Percentiles rank a stretch among this genome's conserved stretches.
Evolutionary conservation across 92 coral and sea anemone genomes (phyloP).

Genomic region (Epizoanthus fatuus): DNA sequence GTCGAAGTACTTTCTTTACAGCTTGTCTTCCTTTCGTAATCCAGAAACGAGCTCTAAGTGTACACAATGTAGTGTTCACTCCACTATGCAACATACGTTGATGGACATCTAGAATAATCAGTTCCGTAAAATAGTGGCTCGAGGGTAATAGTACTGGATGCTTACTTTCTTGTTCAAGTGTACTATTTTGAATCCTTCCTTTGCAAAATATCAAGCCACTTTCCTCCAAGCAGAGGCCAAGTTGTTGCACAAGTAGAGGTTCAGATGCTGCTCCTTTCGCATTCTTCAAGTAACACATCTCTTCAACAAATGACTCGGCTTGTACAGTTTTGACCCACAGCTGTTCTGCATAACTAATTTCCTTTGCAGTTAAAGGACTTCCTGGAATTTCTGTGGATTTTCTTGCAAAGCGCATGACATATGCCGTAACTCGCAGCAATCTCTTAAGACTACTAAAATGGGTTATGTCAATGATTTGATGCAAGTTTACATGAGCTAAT

Average conservation of each 20-base stretch:
- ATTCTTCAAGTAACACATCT: no score
- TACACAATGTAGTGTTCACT: conserved; percentile 58
- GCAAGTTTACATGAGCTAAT: conserved; percentile 14
- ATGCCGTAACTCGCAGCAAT: conserved; percentile 51
- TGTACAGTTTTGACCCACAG: no score
- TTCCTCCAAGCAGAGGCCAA: conserved; percentile 56
- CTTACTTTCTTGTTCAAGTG: conserved; percentile 38
- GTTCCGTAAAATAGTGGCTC: conserved; percentile 49
- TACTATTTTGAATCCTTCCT: conserved; percentile 72
- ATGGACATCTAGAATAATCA: conserved; percentile 52
- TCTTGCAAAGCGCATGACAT: no score
- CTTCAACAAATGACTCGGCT: no score
- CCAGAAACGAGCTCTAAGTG: conserved; percentile 64
- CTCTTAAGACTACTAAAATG: conserved; percentile 34
- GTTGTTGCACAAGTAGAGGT: conserved; percentile 46
- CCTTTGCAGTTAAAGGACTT: no score
- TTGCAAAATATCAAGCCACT: conserved; percentile 59
- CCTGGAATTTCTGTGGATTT: no score
- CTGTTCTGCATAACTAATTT: no score
- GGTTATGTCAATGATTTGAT: conserved; percentile 37
- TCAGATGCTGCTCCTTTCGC: no score
- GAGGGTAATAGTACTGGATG: conserved; percentile 57
- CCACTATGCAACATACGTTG: conserved; percentile 61
- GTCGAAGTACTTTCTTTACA: conserved; percentile 30
- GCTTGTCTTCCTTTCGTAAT: conserved; percentile 41